Base-by-base conservation (phyloP, 1,140 invertebrate genomes). In the Limonius californicus region DNA sequence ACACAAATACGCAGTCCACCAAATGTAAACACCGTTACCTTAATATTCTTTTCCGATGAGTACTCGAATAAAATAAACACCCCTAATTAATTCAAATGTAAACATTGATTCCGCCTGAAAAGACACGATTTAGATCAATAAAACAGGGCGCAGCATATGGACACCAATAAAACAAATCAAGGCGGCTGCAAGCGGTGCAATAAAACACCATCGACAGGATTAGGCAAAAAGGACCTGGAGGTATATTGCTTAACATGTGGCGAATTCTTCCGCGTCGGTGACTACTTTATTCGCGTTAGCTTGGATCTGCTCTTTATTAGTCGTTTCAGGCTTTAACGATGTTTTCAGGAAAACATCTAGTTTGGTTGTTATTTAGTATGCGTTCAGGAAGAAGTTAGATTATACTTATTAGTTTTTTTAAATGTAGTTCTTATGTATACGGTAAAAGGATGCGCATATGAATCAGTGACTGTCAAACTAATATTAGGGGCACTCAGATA, bases 191-290 rank as follows among this genome's bases (percentile, higher is more conserved):
- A 66, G 62, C 62, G 60, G 62, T 54, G 57, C 57, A 66, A 68
- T 66, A 68, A 68, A 66, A 68, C 62, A 68, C 62, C 62, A 66
- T 68, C 62, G 64, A 68, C 64, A 42, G 67, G 62, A 68, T 67
- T 67, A 67, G 59, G 57, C 59, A 55, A 61, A 62, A 63, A 53
- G 19, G 15, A 47, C 9, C 18, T 27, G 20, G 42, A 63, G 57
- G 61, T 58, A 43, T 21, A 45, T 35, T 21, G 15, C 8, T 58
- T 55, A 68, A 66, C 67, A 68, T 68, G 67, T 68, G 67, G 67
- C 64, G 59, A 59, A 66, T 68, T 68, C 67, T 68, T 68, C 59
- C 62, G 60, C 57, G 20, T 64, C 62, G 62, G 23, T 66, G 62
- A 39, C 2, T 55, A 35, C 58, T 68, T 62, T 68, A 63, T 68